Evolutionary conservation across 2,797 vertebrate genomes (phyloP).

Genomic region (Pogoniulus pusillus): DNA sequence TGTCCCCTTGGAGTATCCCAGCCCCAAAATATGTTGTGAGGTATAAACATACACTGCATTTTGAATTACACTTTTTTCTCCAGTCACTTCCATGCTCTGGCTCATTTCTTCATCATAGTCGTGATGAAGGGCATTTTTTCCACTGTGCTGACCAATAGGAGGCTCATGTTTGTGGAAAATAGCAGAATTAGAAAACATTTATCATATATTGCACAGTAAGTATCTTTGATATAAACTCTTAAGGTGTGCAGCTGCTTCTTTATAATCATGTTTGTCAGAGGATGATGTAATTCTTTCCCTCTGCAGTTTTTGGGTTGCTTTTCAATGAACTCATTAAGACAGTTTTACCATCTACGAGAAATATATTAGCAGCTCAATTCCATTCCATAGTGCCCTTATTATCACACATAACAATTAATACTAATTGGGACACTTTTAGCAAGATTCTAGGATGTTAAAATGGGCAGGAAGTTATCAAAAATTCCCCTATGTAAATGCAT

Average conservation of each 20-base stretch:
- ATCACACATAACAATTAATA: not conserved
- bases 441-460: constrained; percentile 1
- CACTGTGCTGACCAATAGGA: not conserved
- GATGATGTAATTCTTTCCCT: not conserved
- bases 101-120: not conserved
- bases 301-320: not conserved
- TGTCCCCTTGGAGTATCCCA: not conserved
- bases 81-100: not conserved
- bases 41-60: not conserved
- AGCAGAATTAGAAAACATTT: constrained; percentile 12
- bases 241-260: not conserved
- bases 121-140: not conserved
- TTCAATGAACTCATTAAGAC: not conserved
- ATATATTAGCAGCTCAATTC: not conserved
- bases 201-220: not conserved
- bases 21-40: not conserved
- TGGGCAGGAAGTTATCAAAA: not conserved
- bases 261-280: not conserved
- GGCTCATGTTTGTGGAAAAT: not conserved
- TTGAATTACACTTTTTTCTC: not conserved
- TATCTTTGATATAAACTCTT: not conserved
- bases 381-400: not conserved
- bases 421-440: not conserved
- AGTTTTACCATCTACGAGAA: not conserved
- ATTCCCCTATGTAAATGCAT: not conserved